A percentile compares a stretch with the other conserved stretches of the same genome.
Evolutionary conservation across 2,888 invertebrate genomes (phyloP).

Genomic region (Lasioglossum villosulum): DNA sequence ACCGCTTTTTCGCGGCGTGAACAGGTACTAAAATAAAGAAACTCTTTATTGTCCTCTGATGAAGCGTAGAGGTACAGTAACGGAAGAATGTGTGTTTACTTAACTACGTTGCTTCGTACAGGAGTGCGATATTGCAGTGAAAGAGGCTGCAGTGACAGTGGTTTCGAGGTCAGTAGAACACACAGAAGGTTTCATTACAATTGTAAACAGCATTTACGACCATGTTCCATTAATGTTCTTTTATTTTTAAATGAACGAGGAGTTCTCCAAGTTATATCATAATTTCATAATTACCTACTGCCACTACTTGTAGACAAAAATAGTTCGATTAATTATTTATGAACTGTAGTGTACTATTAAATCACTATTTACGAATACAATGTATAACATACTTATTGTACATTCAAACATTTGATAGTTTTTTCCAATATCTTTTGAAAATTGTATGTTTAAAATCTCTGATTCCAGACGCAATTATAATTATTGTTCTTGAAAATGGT

Average conservation of each 20-base stretch:
- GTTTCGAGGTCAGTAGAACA: constrained; percentile 71
- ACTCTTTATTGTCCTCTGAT: background rate
- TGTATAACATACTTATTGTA: too few relatives aligned
- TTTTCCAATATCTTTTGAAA: too few relatives aligned
- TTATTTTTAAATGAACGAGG: background rate
- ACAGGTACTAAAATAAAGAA: background rate
- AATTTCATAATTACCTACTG: too few relatives aligned
- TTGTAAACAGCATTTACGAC: constrained; percentile 64
- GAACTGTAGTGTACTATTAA: too few relatives aligned
- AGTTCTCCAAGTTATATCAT: background rate
- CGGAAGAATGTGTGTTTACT: constrained; percentile 29
- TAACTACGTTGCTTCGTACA: constrained; percentile 18
- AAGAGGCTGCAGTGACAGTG: constrained; percentile 70
- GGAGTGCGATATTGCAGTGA: constrained; percentile 70
- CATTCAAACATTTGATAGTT: too few relatives aligned
- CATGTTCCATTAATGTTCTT: background rate
- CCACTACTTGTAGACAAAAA: too few relatives aligned
- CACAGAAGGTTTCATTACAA: constrained; percentile 53
- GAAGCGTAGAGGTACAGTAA: constrained; percentile 10
- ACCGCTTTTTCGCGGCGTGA: too few relatives aligned
- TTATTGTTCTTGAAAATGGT: too few relatives aligned
- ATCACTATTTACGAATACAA: too few relatives aligned
- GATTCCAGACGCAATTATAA: too few relatives aligned
- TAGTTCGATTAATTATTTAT: too few relatives aligned
- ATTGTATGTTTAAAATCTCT: too few relatives aligned